These are phyloP conservation scores for Drosophila phalerata DNA, from an alignment of 2,888 invertebrate genomes.

Conservation along the genomic window DNA sequence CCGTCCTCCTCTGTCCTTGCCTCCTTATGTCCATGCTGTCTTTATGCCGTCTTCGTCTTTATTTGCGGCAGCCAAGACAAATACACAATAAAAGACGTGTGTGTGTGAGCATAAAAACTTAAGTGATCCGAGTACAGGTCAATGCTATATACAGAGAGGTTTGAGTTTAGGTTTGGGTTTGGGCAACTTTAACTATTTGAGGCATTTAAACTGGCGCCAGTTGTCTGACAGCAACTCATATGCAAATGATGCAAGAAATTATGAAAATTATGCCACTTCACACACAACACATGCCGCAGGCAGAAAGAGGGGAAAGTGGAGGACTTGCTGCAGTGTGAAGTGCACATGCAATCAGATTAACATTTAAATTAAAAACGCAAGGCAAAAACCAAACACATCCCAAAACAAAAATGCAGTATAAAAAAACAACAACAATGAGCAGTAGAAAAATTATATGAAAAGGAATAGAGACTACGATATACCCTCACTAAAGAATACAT, in stretches of 20 bases:
- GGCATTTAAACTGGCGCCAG: constrained; percentile 61
- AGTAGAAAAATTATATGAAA: background rate
- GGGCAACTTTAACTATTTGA: constrained; percentile 60
- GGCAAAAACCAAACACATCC: constrained; percentile 32
- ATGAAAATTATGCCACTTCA: constrained; percentile 67
- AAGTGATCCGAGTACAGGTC: constrained; percentile 65
- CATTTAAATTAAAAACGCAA: constrained; percentile 72
- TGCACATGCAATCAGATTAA: constrained; percentile 60
- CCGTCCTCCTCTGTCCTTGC: constrained; percentile 1
- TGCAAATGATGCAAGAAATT: constrained; percentile 67
- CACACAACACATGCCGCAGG: constrained; percentile 35
- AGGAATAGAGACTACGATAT: constrained; percentile 7
- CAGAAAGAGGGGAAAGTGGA: too few relatives aligned
- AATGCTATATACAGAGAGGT: constrained; percentile 6
- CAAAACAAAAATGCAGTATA: constrained; percentile 19
- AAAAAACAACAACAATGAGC: background rate
- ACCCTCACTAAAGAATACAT: background rate
- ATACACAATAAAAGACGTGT: constrained; percentile 74
- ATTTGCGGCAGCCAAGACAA: constrained; percentile 77
- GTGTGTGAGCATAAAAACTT: constrained; percentile 67
- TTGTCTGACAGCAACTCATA: constrained; percentile 38
- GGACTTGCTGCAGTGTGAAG: constrained; percentile 10
- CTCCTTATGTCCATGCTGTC: constrained; percentile 27
- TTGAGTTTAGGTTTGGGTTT: background rate
- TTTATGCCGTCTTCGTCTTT: constrained; percentile 72